Conservation (phyloP, 2,888 invertebrate species). For the Sturmia bella region DNA sequence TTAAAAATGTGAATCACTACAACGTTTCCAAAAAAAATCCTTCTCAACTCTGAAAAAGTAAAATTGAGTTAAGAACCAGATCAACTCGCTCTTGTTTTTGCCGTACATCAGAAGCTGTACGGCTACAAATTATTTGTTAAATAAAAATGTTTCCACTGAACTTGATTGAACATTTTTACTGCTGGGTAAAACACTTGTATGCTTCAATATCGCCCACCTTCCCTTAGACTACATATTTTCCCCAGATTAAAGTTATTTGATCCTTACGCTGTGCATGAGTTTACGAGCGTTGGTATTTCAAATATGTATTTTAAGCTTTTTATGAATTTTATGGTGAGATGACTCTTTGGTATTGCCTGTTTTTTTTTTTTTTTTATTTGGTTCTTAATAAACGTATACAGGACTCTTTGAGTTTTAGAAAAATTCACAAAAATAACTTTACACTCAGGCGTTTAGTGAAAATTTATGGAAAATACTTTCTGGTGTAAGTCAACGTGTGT, state of each 20-base stretch:
- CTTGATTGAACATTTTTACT: too few relatives aligned
- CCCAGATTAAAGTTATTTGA: slow-evolving; percentile 23
- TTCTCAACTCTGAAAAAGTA: too few relatives aligned
- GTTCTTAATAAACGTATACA: neutral
- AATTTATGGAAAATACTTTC: slow-evolving; percentile 10
- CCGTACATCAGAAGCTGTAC: too few relatives aligned
- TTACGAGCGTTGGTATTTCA: slow-evolving; percentile 5
- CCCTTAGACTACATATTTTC: too few relatives aligned
- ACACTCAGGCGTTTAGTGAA: slow-evolving; percentile 8
- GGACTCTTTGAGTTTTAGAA: neutral
- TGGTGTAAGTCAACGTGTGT: neutral
- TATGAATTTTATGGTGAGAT: slow-evolving; percentile 9
- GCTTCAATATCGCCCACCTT: too few relatives aligned
- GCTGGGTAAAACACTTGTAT: too few relatives aligned
- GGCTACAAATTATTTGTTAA: too few relatives aligned
- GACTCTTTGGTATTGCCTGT: neutral
- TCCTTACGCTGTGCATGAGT: neutral
- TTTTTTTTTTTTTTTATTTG: neutral
- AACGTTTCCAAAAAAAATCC: too few relatives aligned
- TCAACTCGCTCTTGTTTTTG: too few relatives aligned
- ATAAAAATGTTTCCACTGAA: too few relatives aligned
- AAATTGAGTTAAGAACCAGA: too few relatives aligned
- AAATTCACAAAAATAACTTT: slow-evolving; percentile 49
- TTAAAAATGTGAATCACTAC: too few relatives aligned
- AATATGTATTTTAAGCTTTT: slow-evolving; percentile 22